Evolutionary conservation across 2,888 invertebrate genomes (phyloP).

Genomic region (Drosophila acutilabella): DNA sequence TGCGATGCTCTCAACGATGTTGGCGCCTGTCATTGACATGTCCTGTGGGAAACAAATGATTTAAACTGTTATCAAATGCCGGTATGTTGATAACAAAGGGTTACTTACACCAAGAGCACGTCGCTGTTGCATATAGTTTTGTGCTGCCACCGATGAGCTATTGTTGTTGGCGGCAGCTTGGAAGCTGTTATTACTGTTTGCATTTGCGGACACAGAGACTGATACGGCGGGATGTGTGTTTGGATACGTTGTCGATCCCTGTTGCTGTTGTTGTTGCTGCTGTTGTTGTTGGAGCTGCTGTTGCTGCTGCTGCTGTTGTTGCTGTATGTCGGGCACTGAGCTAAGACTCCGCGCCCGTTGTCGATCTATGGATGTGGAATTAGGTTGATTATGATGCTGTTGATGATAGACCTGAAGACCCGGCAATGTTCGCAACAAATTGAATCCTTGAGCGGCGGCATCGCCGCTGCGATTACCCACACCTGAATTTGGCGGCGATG

Average conservation of each 20-base stretch:
- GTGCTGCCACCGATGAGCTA: slow-evolving; percentile 64
- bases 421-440: slow-evolving; percentile 89
- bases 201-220: slow-evolving; percentile 65
- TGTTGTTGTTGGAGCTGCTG: slow-evolving; percentile 66
- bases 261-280: slow-evolving; percentile 63
- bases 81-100: not conserved
- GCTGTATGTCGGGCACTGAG: slow-evolving; percentile 91
- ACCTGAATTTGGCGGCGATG: slow-evolving; percentile 47
- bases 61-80: not conserved
- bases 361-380: slow-evolving; percentile 87
- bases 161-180: slow-evolving; percentile 71
- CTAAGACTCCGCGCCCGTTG: slow-evolving; percentile 93
- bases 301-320: slow-evolving; percentile 72
- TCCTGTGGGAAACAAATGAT: slow-evolving; percentile 54
- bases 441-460: slow-evolving; percentile 87
- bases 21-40: slow-evolving; percentile 80
- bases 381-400: slow-evolving; percentile 82
- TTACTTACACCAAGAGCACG: slow-evolving; percentile 67
- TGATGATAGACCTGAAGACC: slow-evolving; percentile 88
- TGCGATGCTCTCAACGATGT: slow-evolving; percentile 83
- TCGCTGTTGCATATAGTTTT: slow-evolving; percentile 72
- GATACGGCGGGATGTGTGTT: slow-evolving; percentile 69
- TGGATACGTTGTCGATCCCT: slow-evolving; percentile 81
- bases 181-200: slow-evolving; percentile 70
- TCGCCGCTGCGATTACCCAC: slow-evolving; percentile 58